Base-by-base conservation (phyloP, 2,113 vertebrate genomes). In the Maccullochella peelii region DNA sequence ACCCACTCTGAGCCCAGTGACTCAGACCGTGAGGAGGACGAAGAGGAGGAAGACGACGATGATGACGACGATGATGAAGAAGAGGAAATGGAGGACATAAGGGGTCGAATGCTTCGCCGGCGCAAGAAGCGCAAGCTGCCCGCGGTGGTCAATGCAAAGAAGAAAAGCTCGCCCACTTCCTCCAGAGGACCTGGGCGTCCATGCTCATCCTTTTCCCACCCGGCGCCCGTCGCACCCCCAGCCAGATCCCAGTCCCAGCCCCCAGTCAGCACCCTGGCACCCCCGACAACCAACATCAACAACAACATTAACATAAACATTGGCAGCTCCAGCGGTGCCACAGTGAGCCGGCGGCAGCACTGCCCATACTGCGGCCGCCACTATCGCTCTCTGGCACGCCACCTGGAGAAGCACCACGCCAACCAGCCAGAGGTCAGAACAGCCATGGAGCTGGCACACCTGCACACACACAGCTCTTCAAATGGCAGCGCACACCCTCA, bases 301-400 rank as follows among this genome's bases (percentile, higher is more conserved):
- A 95, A 95, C 86, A 96, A 95, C 81, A 96, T 95, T 54, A 96
- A 95, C 88, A 96, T 95, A 71, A 96, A 95, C 90, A 96, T 95
- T 20, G 86, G 94, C 63, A 86, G 94, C 86, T 92, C 94, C 6
- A 65, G 94, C 4, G 73, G 85, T 0, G 52, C 91, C 55, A 77
- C 94, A 0, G 87, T 88, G 63, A 95, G 88, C 86, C 86, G 92
- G 49, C 86, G 94, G 30, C 95, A 96, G 86, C 94, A 95, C 80
- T 96, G 95, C 77, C 91, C 93, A 0, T 95, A 96, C 89, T 96
- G 95, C 11, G 95, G 94, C 0, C 93, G 95, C 23, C 88, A 96
- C 84, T 96, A 92, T 80, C 94, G 95, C 57, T 96, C 95, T 4
- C 89, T 96, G 27, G 95, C 94, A 0, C 95, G 95, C 52, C 95